Conservation (phyloP, 2,113 vertebrate species). For the Hippocampus mohnikei region DNA sequence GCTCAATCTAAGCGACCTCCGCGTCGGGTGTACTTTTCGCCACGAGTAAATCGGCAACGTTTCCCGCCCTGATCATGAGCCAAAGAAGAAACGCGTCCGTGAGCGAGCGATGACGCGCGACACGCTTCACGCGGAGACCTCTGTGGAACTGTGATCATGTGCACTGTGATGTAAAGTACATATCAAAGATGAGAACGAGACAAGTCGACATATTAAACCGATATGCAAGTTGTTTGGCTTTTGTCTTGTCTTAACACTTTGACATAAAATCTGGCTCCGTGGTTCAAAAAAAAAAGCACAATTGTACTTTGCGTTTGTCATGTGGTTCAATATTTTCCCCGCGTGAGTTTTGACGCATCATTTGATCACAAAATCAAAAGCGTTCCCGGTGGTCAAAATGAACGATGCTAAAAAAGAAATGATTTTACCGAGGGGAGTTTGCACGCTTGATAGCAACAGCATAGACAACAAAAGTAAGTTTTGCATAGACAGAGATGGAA, state of each 20-base stretch:
- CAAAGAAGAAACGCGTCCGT: neutral
- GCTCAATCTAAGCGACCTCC: neutral
- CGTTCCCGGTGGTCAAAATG: neutral
- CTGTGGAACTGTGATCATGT: constrained; percentile 1
- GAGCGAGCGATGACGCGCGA: neutral
- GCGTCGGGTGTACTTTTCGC: neutral
- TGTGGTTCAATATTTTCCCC: no score
- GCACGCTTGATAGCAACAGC: neutral
- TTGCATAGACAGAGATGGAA: constrained; percentile 10
- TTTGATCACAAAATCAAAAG: neutral
- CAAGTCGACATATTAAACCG: neutral
- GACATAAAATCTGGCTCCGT: neutral
- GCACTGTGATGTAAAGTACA: constrained; percentile 1
- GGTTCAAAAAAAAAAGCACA: no score
- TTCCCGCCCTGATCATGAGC: neutral
- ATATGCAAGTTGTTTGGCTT: neutral
- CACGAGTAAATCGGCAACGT: neutral
- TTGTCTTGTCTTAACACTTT: neutral
- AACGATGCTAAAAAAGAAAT: neutral
- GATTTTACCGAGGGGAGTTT: neutral
- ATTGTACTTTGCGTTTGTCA: no score
- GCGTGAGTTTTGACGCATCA: no score
- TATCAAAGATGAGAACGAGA: neutral
- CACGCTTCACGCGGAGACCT: neutral
- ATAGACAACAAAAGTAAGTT: neutral